Conservation (phyloP, 1,140 invertebrate species). For the Achroia grisella region DNA sequence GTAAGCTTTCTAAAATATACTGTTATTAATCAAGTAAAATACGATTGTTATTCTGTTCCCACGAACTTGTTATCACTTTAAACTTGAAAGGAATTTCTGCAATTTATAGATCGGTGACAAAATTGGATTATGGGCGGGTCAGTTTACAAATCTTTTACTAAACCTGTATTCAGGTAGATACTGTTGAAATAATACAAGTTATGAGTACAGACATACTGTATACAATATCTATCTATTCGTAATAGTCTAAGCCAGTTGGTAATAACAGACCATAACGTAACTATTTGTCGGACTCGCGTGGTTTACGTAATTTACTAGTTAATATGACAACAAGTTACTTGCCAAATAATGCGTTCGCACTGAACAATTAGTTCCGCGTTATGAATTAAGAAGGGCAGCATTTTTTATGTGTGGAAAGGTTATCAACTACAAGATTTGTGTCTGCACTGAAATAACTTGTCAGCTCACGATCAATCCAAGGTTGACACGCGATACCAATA, state of each 20-base stretch:
- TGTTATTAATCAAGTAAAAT: background rate
- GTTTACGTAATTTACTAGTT: slow-evolving; percentile 47
- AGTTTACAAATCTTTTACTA: slow-evolving; percentile 34
- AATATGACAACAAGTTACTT: slow-evolving; percentile 38
- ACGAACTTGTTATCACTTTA: background rate
- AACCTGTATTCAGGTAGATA: slow-evolving; percentile 34
- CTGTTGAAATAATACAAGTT: slow-evolving; percentile 36
- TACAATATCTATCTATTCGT: background rate
- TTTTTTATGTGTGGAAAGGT: slow-evolving; percentile 45
- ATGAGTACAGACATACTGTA: slow-evolving; percentile 9
- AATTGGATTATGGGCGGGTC: slow-evolving; percentile 1
- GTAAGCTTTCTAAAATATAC: background rate
- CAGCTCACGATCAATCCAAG: slow-evolving; percentile 53
- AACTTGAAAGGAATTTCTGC: too few species aligned
- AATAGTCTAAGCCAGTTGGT: slow-evolving; percentile 28
- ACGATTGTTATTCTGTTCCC: slow-evolving; percentile 1
- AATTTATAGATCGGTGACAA: background rate
- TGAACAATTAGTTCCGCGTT: slow-evolving; percentile 54
- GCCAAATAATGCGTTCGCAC: slow-evolving; percentile 27
- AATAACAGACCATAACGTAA: slow-evolving; percentile 39
- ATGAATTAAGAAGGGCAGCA: slow-evolving; percentile 48
- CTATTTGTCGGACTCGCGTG: slow-evolving; percentile 40
- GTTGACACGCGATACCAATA: slow-evolving; percentile 49
- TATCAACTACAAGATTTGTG: slow-evolving; percentile 26
- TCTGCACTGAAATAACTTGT: slow-evolving; percentile 28